phyloP scores from a whole-genome alignment of 2,797 vertebrate species.

The Enteromius afrohamiltoni region DNA sequence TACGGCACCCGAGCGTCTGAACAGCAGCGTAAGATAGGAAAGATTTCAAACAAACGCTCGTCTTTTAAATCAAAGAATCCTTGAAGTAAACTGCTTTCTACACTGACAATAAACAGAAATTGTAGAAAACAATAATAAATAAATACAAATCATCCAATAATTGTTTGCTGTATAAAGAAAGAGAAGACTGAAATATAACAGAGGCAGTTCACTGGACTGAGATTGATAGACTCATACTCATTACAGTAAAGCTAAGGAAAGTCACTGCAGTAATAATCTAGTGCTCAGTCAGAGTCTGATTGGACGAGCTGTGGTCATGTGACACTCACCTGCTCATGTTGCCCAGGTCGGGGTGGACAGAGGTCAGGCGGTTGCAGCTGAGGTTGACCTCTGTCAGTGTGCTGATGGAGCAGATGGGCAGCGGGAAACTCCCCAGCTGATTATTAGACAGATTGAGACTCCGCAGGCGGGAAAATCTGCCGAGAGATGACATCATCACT shows the following conservation, averaged over 20 bases:
- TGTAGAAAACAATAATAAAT: too few relatives aligned
- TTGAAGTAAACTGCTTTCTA: too few relatives aligned
- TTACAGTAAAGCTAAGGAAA: neutral
- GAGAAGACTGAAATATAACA: too few relatives aligned
- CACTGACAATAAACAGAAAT: too few relatives aligned
- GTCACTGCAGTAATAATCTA: too few relatives aligned
- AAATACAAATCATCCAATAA: too few relatives aligned
- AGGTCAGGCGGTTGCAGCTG: conserved; percentile 90
- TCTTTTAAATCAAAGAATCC: too few relatives aligned
- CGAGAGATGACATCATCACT: conserved; percentile 26
- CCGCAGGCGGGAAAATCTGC: conserved; percentile 92
- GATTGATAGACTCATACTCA: neutral
- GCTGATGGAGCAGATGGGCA: conserved; percentile 87
- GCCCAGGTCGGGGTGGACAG: conserved; percentile 82
- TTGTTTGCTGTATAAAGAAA: too few relatives aligned
- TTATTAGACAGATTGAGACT: conserved; percentile 98
- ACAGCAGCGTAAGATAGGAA: too few relatives aligned
- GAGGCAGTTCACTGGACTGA: neutral
- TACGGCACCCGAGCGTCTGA: too few relatives aligned
- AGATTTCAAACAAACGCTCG: too few relatives aligned
- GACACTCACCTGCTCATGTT: conserved; percentile 89
- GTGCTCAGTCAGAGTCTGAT: neutral
- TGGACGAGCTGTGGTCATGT: neutral
- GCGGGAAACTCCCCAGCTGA: conserved; percentile 89
- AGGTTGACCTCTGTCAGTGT: conserved; percentile 93